These are phyloP conservation scores for Ceratina australensis DNA, from an alignment of 1,140 invertebrate genomes.

Conservation along the genomic window DNA sequence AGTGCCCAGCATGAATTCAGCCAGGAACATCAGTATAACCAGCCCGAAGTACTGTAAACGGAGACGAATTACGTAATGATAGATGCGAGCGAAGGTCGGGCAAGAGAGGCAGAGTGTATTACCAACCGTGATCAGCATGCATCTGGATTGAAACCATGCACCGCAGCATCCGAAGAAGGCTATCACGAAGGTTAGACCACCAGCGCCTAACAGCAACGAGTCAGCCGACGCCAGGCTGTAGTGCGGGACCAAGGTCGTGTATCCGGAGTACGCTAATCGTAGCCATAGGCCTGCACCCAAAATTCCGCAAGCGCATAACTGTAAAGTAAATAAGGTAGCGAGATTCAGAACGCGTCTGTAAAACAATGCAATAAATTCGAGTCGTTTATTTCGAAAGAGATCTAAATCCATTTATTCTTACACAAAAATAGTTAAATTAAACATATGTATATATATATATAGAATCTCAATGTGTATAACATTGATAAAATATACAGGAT, in stretches of 20 bases:
- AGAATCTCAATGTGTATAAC: too few species aligned
- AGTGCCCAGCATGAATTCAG: slow-evolving; percentile 88
- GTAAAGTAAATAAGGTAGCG: slow-evolving; percentile 61
- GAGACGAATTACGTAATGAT: background rate
- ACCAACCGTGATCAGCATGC: slow-evolving; percentile 87
- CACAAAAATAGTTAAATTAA: too few species aligned
- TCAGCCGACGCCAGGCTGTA: slow-evolving; percentile 86
- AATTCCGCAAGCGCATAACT: slow-evolving; percentile 88
- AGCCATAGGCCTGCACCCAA: slow-evolving; percentile 88
- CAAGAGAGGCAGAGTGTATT: background rate
- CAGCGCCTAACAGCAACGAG: slow-evolving; percentile 84
- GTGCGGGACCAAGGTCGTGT: slow-evolving; percentile 85
- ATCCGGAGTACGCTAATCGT: slow-evolving; percentile 85
- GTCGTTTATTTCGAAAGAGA: too few species aligned
- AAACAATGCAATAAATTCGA: too few species aligned
- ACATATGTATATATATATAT: too few species aligned
- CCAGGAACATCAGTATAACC: slow-evolving; percentile 89
- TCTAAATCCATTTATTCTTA: too few species aligned
- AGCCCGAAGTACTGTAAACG: slow-evolving; percentile 88
- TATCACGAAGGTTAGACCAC: slow-evolving; percentile 85
- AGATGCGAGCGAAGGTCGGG: background rate
- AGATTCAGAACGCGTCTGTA: too few species aligned
- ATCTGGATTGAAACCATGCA: slow-evolving; percentile 89
- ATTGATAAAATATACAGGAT: too few species aligned
- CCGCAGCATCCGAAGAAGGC: slow-evolving; percentile 91